Conservation (phyloP, 1,140 invertebrate genomes). For the Bradynema listronoti region DNA sequence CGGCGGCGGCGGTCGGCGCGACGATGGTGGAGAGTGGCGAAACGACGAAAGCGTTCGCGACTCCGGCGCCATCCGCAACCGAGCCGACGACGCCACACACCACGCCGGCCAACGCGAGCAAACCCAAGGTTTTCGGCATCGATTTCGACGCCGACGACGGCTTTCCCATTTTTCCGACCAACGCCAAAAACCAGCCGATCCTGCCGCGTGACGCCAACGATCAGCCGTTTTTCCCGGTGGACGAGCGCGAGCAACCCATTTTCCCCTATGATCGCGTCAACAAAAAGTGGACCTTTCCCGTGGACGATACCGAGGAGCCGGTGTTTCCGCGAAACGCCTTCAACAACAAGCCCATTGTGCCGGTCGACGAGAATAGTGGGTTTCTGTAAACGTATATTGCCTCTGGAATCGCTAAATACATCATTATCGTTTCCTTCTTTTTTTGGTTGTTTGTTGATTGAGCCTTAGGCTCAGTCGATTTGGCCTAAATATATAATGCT, state of each 20-base stretch:
- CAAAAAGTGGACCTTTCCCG: slow-evolving; percentile 27
- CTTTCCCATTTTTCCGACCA: slow-evolving; percentile 16
- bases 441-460: too few relatives aligned
- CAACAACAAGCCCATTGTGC: slow-evolving; percentile 36
- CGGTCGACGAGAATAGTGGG: slow-evolving; percentile 33
- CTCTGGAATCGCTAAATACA: too few relatives aligned
- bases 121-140: too few relatives aligned
- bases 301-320: slow-evolving; percentile 38
- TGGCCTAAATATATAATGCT: too few relatives aligned
- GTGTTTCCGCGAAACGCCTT: slow-evolving; percentile 34
- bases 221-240: slow-evolving; percentile 36
- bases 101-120: too few relatives aligned
- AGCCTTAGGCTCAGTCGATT: too few relatives aligned
- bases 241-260: slow-evolving; percentile 25
- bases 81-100: neutral
- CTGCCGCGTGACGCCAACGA: slow-evolving; percentile 31
- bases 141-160: slow-evolving; percentile 34
- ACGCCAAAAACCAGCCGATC: slow-evolving; percentile 1
- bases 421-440: too few relatives aligned
- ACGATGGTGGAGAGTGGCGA: too few relatives aligned
- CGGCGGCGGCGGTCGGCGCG: too few relatives aligned
- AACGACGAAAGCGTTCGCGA: too few relatives aligned
- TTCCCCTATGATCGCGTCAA: slow-evolving; percentile 36
- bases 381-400: too few relatives aligned
- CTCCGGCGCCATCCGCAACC: too few relatives aligned